phyloP scores from a whole-genome alignment of 1,140 invertebrate genomes.

The Chironomus tepperi region DNA sequence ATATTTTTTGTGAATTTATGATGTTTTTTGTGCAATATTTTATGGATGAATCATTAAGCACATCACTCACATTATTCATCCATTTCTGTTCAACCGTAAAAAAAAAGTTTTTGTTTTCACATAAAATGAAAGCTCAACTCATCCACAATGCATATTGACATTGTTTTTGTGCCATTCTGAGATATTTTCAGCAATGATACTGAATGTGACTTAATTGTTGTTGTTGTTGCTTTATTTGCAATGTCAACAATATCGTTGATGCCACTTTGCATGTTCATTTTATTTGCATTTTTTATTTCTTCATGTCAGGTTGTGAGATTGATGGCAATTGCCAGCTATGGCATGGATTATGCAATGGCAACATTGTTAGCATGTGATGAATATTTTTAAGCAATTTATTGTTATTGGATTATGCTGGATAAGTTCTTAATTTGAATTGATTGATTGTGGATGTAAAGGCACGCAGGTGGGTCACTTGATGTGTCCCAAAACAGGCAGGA shows the following conservation, averaged over 20 bases:
- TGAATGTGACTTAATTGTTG: background rate
- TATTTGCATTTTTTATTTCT: background rate
- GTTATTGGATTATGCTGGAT: background rate
- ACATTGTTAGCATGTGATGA: background rate
- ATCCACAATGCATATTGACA: background rate
- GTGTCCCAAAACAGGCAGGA: background rate
- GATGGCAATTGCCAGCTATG: background rate
- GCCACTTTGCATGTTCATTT: background rate
- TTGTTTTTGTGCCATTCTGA: background rate
- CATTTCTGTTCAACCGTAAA: no score
- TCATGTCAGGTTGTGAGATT: background rate
- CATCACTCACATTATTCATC: background rate
- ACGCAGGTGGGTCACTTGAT: background rate
- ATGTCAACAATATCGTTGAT: constrained; percentile 7
- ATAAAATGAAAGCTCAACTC: no score
- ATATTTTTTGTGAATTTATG: no score
- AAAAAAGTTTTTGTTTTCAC: no score
- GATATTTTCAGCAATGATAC: background rate
- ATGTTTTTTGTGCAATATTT: no score
- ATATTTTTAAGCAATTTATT: no score
- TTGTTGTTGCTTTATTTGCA: background rate
- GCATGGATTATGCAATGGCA: background rate
- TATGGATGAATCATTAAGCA: background rate
- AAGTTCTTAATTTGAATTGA: no score
- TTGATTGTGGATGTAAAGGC: no score